A percentile compares a stretch with the other conserved stretches of the same genome.
Conservation (phyloP, 30 jellyfish, hydroid and myxozoan species). For the Aurelia aurita complex sp. Pacific region DNA sequence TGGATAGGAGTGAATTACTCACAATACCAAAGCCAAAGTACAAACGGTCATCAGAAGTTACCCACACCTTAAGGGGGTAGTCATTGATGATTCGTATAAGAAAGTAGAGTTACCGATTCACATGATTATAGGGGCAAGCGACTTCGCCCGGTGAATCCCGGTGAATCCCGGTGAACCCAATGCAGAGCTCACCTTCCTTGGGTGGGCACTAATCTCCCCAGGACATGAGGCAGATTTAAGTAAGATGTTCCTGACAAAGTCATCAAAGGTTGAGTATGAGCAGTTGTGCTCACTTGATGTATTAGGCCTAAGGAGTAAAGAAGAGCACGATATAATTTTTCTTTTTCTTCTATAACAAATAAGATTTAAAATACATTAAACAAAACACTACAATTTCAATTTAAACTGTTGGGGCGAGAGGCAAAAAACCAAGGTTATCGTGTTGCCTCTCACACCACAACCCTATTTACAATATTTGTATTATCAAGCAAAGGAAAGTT, state of each 20-base stretch:
- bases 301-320: conserved; percentile 23
- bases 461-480: too few species aligned
- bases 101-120: conserved; percentile 63
- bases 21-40: conserved; percentile 51
- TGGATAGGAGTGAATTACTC: conserved; percentile 11
- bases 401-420: too few species aligned
- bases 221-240: conserved; percentile 41
- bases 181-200: conserved; percentile 58
- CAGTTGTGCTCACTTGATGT: conserved; percentile 24
- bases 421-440: too few species aligned
- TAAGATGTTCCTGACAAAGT: conserved; percentile 15
- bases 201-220: conserved; percentile 64
- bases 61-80: conserved; percentile 10
- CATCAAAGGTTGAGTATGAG: conserved; percentile 7
- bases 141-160: conserved; percentile 30
- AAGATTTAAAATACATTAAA: too few species aligned
- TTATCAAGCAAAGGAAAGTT: too few species aligned
- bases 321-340: background rate
- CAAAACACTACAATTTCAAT: too few species aligned
- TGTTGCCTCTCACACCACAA: too few species aligned
- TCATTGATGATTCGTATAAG: background rate
- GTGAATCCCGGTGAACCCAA: conserved; percentile 61
- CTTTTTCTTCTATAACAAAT: too few species aligned
- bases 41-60: background rate
- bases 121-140: conserved; percentile 47